Conservation (phyloP, 2,888 invertebrate genomes). For the Erynnis tages region DNA sequence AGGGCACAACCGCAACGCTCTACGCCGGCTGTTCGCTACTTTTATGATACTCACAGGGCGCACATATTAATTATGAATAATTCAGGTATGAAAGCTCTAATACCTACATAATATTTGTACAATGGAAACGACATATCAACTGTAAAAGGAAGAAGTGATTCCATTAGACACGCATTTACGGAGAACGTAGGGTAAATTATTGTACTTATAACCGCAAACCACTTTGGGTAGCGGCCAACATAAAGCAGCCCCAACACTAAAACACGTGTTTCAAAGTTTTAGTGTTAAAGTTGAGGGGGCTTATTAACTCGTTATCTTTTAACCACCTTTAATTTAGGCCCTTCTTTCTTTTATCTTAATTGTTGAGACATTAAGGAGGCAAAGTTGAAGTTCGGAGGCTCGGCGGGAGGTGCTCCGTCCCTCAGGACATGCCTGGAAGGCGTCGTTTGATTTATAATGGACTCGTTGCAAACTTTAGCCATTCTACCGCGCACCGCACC, state of each 20-base stretch:
- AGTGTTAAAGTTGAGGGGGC: constrained; percentile 59
- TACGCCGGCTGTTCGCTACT: constrained; percentile 40
- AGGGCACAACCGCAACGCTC: constrained; percentile 47
- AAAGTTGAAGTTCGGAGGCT: constrained; percentile 74
- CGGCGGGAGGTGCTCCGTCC: constrained; percentile 72
- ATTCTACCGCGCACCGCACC: constrained; percentile 71
- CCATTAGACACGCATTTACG: no score
- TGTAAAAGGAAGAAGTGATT: no score
- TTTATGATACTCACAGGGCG: constrained; percentile 19
- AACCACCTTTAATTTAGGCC: constrained; percentile 79
- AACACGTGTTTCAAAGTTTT: constrained; percentile 42
- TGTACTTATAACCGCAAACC: constrained; percentile 9
- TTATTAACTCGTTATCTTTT: constrained; percentile 80
- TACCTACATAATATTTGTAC: no score
- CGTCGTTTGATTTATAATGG: constrained; percentile 82
- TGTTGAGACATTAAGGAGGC: constrained; percentile 78
- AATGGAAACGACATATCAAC: no score
- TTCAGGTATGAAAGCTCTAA: no score
- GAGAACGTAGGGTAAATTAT: background rate
- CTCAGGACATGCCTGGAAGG: constrained; percentile 79
- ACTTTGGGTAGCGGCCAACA: constrained; percentile 21
- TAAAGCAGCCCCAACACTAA: constrained; percentile 28
- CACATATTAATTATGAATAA: background rate
- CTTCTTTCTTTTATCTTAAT: constrained; percentile 81
- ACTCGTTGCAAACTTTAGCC: constrained; percentile 80